Evolutionary conservation across 2,113 vertebrate genomes (phyloP), one percentile per base, ranked within the genome.

Genomic region (Sakesphorus luctuosus): DNA sequence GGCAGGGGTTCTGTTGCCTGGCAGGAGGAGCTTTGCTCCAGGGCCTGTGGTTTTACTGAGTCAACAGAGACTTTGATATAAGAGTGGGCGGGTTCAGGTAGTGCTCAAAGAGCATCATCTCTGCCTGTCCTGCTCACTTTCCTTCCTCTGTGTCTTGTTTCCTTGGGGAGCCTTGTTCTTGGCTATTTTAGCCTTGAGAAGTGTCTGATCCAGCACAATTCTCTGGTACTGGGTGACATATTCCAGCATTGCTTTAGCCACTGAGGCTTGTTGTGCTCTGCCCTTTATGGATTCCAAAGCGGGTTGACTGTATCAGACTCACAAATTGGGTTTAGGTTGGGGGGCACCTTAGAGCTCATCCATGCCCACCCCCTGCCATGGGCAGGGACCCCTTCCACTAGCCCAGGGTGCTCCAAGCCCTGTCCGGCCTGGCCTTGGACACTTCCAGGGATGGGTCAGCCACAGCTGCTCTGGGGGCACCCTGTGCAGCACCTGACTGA

Each of bases 151-250:
- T 8, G 35, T 35, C 38, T 23, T 20, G 49, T 49, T 87, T 87
- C 46, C 65, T 61, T 15, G 31, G 49, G 36, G 31, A 91, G 21
- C 13, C 63, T 76, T 50, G 47, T 66, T 18, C 36, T 23, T 53
- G 61, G 33, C 43, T 80, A 0, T 62, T 89, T 81, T 25, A 62
- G 47, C 46, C 28, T 62, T 46, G 35, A 52, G 29, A 78, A 61
- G 68, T 0, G 3, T 20, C 66, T 62, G 71, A 71, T 75, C 18
- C n/a, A 49, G 73, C 69, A 40, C 7, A 69, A 53, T 35, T 35
- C 36, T 47, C 26, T 16, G 4, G 17, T 21, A 3, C 35, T 20
- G 44, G 59, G 49, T 80, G 53, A n/a, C 0, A 0, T 23, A 16
- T 44, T 65, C 35, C 80, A 38, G 28, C 63, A 13, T 68, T 56